Evolutionary conservation across 2,888 invertebrate species (phyloP).

Genomic region (Tetheella fluctuosa): DNA sequence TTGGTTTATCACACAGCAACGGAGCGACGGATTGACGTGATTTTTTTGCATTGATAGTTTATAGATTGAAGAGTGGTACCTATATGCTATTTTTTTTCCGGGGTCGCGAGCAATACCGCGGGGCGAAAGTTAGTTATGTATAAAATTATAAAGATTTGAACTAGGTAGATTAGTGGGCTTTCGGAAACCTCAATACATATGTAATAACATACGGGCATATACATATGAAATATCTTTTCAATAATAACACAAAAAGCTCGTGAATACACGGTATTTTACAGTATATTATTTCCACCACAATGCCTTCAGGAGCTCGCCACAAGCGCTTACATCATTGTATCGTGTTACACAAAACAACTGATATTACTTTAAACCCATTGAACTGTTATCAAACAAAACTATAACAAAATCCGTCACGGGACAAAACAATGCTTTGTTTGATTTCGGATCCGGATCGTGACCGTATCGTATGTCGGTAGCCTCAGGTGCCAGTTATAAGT

Average conservation of each 20-base stretch:
- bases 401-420: constrained; percentile 39
- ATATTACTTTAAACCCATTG: constrained; percentile 12
- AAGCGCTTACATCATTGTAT: background rate
- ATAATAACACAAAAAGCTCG: background rate
- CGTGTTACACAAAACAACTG: background rate
- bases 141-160: no score
- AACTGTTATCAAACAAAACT: constrained; percentile 24
- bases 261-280: background rate
- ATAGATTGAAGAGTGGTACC: no score
- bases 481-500: constrained; percentile 20
- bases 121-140: no score
- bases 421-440: constrained; percentile 55
- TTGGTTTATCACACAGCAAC: no score
- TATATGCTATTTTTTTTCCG: no score
- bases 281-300: background rate
- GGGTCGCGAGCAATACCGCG: no score
- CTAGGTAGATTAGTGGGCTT: no score
- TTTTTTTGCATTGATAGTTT: no score
- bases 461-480: constrained; percentile 34
- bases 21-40: no score
- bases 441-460: constrained; percentile 46
- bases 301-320: background rate
- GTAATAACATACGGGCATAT: no score
- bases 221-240: background rate
- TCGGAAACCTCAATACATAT: no score